Conservation (phyloP, 1,140 invertebrate species). For the Pseudomyrmex dendroicus region DNA sequence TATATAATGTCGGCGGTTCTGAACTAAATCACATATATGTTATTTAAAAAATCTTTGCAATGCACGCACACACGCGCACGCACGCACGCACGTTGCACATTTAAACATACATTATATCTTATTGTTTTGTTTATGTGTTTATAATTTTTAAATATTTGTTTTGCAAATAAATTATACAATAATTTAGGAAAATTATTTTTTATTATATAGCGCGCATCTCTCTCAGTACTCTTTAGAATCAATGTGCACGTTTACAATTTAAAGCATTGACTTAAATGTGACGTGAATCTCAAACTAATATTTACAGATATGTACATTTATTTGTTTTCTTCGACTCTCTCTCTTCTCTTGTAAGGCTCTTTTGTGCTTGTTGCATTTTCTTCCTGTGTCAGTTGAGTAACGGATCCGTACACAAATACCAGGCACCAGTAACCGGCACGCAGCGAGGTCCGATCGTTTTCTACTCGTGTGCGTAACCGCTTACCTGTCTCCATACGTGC, state of each 20-base stretch:
- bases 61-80: too few species aligned
- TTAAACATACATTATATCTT: background rate
- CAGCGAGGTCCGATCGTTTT: conserved; percentile 37
- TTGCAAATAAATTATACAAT: background rate
- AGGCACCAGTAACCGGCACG: conserved; percentile 52
- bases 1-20: background rate
- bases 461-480: conserved; percentile 20
- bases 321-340: background rate
- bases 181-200: background rate
- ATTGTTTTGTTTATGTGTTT: too few species aligned
- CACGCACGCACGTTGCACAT: background rate
- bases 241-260: background rate
- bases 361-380: conserved; percentile 61
- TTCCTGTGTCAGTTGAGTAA: conserved; percentile 69
- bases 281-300: conserved; percentile 4
- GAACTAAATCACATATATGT: background rate
- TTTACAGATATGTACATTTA: conserved; percentile 11
- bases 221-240: background rate
- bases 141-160: too few species aligned
- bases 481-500: conserved; percentile 61
- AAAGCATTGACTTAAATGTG: background rate
- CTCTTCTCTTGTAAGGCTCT: background rate
- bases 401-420: conserved; percentile 70
- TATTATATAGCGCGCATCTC: background rate
- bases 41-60: background rate